Base-by-base conservation (phyloP, 2,797 vertebrate species). In the Allobates femoralis region DNA sequence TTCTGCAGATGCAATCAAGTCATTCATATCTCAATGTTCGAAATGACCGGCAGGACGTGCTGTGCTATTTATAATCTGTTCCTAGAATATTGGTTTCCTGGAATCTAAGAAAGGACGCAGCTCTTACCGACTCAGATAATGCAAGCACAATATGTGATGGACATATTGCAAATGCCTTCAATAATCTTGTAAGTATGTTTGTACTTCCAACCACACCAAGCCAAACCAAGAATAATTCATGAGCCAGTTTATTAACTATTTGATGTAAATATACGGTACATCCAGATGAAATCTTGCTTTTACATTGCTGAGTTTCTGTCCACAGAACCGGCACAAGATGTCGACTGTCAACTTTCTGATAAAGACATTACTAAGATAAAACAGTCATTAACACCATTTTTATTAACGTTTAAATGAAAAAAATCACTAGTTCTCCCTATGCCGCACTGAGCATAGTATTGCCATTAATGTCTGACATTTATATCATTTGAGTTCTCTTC, bases 61-160 rank as follows among this genome's bases (percentile, higher is more conserved):
- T 8, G 10, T 55, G 67, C 86, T 88, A 88, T 85, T 85, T 88
- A 80, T 88, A 88, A 76, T 56, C 56, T 64, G 77, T 85, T 85
- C 82, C 64, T 88, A 74, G 86, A 88, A 88, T 81, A 80, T 88
- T 76, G 62, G 76, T 88, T 88, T 85, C 86, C 86, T 85, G 79
- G 86, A 88, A 85, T 80, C 58, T 58, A 79, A 67, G 46, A 80
- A 64, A 77, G 67, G 82, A 80, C 37, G 78, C 76, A 81, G 53
- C 82, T 32, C 71, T 79, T 60, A 67, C 34, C 34, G 73, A 23
- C 60, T 58, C 60, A 46, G n/a, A 79, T 86, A 81, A 86, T 50
- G 62, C 69, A 41, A 73, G 34, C 64, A 83, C 74, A 83, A 73
- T 83, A 55, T 79, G 81, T 71, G 37, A 64, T 19, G 28, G 23